phyloP scores from a whole-genome alignment of 2,888 invertebrate species.

The Lithosia quadra region DNA sequence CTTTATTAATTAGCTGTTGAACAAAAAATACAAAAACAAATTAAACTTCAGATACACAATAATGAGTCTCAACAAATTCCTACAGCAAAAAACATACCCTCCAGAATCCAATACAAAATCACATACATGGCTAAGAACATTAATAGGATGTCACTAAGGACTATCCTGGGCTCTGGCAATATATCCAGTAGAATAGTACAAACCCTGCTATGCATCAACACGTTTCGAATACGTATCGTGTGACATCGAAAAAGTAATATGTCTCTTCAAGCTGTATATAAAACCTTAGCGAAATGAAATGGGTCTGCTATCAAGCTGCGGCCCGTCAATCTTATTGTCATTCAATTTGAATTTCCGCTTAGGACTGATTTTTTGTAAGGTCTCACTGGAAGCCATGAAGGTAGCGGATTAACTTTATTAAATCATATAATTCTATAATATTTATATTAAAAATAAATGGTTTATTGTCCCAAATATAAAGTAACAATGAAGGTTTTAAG shows the following conservation, averaged over 20 bases:
- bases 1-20: neutral
- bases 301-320: slow-evolving; percentile 75
- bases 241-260: slow-evolving; percentile 70
- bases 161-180: slow-evolving; percentile 39
- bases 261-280: slow-evolving; percentile 58
- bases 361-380: slow-evolving; percentile 72
- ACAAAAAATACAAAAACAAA: neutral
- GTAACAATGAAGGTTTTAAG: too few species aligned
- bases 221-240: slow-evolving; percentile 47
- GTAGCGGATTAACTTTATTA: slow-evolving; percentile 45
- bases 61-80: neutral
- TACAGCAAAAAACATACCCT: slow-evolving; percentile 4
- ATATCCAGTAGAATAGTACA: slow-evolving; percentile 32
- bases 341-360: slow-evolving; percentile 84
- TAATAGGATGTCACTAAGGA: slow-evolving; percentile 24
- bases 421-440: too few species aligned
- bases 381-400: slow-evolving; percentile 54
- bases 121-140: slow-evolving; percentile 22
- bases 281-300: slow-evolving; percentile 74
- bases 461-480: too few species aligned
- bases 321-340: slow-evolving; percentile 85
- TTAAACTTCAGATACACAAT: neutral
- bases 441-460: too few species aligned
- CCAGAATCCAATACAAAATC: slow-evolving; percentile 13
- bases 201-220: slow-evolving; percentile 51